A percentile compares a stretch with the other conserved stretches of the same genome.
Evolutionary conservation across 2,113 vertebrate genomes (phyloP).

Genomic region (Acinonyx jubatus): DNA sequence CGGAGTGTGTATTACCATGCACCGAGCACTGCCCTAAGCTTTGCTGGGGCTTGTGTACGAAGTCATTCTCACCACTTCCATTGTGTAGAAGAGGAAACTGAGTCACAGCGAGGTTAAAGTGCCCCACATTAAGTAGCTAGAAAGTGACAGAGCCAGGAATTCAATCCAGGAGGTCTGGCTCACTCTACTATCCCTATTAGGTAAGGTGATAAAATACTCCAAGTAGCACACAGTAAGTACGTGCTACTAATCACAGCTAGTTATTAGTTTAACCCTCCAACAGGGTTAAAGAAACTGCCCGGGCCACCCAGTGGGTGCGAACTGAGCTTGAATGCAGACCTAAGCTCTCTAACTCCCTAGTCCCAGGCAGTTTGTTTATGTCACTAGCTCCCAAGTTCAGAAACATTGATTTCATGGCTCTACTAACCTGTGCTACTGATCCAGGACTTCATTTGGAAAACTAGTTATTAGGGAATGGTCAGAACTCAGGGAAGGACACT

Average conservation of each 20-base stretch:
- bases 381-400: neutral
- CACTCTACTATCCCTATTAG: neutral
- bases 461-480: neutral
- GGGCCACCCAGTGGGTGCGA: neutral
- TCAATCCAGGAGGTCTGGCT: neutral
- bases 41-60: neutral
- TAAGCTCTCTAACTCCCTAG: neutral
- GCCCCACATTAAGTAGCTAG: neutral
- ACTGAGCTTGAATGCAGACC: neutral
- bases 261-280: no score
- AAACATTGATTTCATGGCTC: neutral
- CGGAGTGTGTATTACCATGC: neutral
- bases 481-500: neutral
- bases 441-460: conserved; percentile 23
- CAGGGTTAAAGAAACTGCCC: neutral
- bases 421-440: neutral
- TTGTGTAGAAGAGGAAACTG: neutral
- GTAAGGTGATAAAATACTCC: neutral
- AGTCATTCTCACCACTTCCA: neutral
- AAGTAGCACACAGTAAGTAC: neutral
- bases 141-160: neutral
- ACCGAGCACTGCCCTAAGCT: neutral
- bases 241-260: neutral
- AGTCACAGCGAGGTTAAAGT: neutral
- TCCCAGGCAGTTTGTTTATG: neutral